Evolutionary conservation across 2,888 invertebrate genomes (phyloP), one percentile per base, ranked within the genome.

Genomic region (Liodrosophila aerea): DNA sequence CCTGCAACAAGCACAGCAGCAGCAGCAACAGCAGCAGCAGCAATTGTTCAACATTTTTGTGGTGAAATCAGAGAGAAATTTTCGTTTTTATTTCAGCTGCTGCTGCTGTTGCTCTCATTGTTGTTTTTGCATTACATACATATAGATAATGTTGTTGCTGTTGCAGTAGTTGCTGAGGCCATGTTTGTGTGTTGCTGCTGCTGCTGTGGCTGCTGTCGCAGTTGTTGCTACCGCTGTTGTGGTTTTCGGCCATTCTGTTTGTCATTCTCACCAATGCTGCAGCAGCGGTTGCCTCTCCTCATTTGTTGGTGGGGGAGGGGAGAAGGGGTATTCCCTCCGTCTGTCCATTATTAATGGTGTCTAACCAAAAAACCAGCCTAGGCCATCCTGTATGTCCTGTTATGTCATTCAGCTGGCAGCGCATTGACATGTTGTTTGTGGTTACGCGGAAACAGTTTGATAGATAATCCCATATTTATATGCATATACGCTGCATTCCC

Each of bases 11-110:
- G 70, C 56, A 64, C 67, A 75, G 65, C 61, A 43, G 39, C 52
- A 52, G 40, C 46, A 56, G 40, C 56, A 67, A 7, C 40, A 41
- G 0, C 41, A 51, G 2, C 41, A 51, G 2, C 33, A 54, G 1
- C 44, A 49, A 58, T 56, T 65, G 51, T 69, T 41, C 74, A 75
- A 58, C 74, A 80, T 74, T 81, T 81, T 71, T 81, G 80, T 81
- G 84, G 80, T 81, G 67, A 81, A 84, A 81, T 81, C 80, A 81
- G 81, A 71, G 81, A 75, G 67, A 83, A 75, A 80, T 80, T 80
- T 80, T 62, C 80, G 69, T 83, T 80, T 80, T 83, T 80, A 78
- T 78, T 74, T 63, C 65, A 68, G 73, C 36, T 63, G 29, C 29
- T 29, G 29, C 4, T 29, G 4, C 29, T 8, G 29, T 22, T 18